These are phyloP conservation scores for Cremastinae sp. DNA, from an alignment of 2,888 invertebrate genomes.

Conservation along the genomic window DNA sequence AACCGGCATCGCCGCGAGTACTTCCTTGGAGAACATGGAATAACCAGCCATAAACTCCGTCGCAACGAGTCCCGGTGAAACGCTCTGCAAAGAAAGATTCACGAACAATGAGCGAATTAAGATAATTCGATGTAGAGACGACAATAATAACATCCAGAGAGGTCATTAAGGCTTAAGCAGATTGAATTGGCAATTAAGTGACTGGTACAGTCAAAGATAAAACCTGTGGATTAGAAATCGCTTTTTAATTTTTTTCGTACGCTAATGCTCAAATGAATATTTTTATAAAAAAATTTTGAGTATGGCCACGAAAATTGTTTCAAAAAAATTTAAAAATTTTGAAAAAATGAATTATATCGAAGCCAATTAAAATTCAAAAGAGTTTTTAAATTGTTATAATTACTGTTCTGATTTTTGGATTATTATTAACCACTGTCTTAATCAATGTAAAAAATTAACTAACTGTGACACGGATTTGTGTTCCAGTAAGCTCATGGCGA, in stretches of 20 bases:
- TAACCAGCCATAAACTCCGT: constrained; percentile 81
- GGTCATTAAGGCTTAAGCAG: constrained; percentile 9
- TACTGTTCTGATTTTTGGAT: too few species aligned
- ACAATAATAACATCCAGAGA: constrained; percentile 31
- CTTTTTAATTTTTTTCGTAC: too few species aligned
- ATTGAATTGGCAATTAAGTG: constrained; percentile 13
- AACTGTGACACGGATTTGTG: constrained; percentile 70
- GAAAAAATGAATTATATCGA: too few species aligned
- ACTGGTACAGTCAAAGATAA: constrained; percentile 4
- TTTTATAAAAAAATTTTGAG: too few species aligned
- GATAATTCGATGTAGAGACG: constrained; percentile 8
- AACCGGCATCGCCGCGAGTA: constrained; percentile 77
- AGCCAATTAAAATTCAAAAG: too few species aligned
- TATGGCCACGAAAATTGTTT: too few species aligned
- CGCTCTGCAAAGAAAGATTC: constrained; percentile 80
- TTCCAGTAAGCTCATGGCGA: constrained; percentile 81
- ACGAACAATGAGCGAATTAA: too few species aligned
- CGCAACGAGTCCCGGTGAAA: constrained; percentile 84
- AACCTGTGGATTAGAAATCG: too few species aligned
- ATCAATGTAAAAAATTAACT: not conserved
- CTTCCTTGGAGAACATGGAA: constrained; percentile 69
- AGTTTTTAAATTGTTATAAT: too few species aligned
- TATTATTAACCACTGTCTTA: too few species aligned
- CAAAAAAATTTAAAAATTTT: too few species aligned
- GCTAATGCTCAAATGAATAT: not conserved